Base-by-base conservation (phyloP, 1,140 invertebrate species). In the Melipona quadrifasciata region DNA sequence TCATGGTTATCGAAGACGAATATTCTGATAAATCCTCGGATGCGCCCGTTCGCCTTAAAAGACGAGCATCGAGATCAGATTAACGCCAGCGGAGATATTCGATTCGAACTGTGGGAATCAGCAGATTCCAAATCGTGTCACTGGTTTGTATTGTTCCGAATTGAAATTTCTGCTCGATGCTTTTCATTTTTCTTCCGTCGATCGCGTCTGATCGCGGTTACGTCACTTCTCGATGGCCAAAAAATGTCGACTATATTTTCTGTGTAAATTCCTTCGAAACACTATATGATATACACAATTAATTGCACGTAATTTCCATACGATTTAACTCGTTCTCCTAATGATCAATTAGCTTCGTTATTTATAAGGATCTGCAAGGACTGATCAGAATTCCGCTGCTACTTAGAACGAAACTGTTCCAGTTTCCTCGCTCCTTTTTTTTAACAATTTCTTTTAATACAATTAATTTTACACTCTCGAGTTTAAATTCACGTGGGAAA, bases 1-100 rank as follows among this genome's bases (percentile, higher is more conserved):
- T 71, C 68, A 71, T 51, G 68, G 68, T 47, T 71, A 71, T 71
- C 21, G 39, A 47, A 31, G 39, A 71, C 39, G 39, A n/a, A n/a
- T 47, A n/a, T 51, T 14, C 21, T 14, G 67, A 70, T 70, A 70
- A 70, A 70, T 39, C 67, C 19, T 5, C 34, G 67, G 19, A 21
- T 12, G 21, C 21, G 1, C 68, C 68, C 0, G 12, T n/a, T 71
- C 39, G 21, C 14, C 21, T 24, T 24, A 34, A 39, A 34, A 70
- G 67, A 39, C 67, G 3, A 39, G 67, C 31, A 39, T 70, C 21
- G 21, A 39, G 67, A 24, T 21, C 31, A 19, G 67, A 70, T 70
- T 70, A 39, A 70, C 17, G 27, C 17, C 17, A 19, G 65, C 19
- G 19, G 11, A 70, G 31, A 21, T 70, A 34, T 39, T 39, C 67